Conservation (phyloP, 92 coral and sea anemone species). For the Zoanthus sansibaricus region DNA sequence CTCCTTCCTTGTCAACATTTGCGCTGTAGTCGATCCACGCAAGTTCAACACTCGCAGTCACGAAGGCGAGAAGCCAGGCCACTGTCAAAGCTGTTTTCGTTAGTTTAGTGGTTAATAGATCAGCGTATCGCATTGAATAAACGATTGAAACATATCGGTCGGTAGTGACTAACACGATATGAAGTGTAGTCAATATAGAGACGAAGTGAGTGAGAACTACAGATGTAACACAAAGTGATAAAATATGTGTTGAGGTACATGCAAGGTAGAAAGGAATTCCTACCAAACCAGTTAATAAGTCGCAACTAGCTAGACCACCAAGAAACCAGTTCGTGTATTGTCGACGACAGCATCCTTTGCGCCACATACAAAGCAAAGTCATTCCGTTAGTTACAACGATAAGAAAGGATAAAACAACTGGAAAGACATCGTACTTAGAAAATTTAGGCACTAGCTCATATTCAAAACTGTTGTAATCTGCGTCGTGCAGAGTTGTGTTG, state of each 20-base stretch:
- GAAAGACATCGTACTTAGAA: background rate
- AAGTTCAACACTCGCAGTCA: background rate
- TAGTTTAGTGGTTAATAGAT: slow-evolving; percentile 10
- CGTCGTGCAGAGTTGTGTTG: background rate
- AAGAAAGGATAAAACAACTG: slow-evolving; percentile 1
- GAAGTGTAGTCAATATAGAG: slow-evolving; percentile 6
- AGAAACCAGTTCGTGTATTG: slow-evolving; percentile 25
- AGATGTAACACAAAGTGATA: background rate
- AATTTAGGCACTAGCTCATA: background rate
- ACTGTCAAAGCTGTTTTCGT: background rate
- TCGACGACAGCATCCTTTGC: background rate
- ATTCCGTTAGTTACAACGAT: slow-evolving; percentile 22
- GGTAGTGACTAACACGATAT: slow-evolving; percentile 18
- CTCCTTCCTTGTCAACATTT: background rate
- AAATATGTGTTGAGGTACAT: background rate
- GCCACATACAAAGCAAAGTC: slow-evolving; percentile 11
- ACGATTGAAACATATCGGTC: slow-evolving; percentile 28
- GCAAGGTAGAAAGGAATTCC: slow-evolving; percentile 22
- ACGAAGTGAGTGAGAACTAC: background rate
- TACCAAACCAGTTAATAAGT: slow-evolving; percentile 9
- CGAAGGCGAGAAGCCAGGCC: background rate
- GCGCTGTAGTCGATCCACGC: slow-evolving; percentile 6
- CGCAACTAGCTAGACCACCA: slow-evolving; percentile 21
- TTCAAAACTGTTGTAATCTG: background rate
- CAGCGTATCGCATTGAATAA: slow-evolving; percentile 27